Conservation (phyloP, 2,113 vertebrate genomes). For the Leucopsar rothschildi region DNA sequence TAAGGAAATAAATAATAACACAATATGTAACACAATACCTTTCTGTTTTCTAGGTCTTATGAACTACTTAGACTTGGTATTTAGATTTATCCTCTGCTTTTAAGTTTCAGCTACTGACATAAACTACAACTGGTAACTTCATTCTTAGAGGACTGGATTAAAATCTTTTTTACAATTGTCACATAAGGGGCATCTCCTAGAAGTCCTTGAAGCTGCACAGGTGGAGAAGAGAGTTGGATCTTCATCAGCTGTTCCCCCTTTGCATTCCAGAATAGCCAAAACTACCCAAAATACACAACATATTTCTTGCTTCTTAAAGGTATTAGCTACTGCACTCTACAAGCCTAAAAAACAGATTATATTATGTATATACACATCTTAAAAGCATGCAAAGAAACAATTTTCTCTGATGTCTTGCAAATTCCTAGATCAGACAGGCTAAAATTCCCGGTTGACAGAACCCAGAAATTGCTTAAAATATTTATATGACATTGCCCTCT, state of each 20-base stretch:
- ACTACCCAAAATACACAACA: neutral
- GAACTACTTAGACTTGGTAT: neutral
- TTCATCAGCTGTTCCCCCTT: neutral
- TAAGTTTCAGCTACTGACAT: neutral
- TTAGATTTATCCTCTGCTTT: neutral
- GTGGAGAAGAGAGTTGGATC: neutral
- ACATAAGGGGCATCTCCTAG: neutral
- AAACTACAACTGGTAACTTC: neutral
- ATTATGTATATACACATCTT: neutral
- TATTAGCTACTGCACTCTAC: neutral
- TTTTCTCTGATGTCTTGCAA: neutral
- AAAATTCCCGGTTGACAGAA: neutral
- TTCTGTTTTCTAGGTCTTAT: neutral
- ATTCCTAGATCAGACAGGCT: neutral
- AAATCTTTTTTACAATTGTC: neutral
- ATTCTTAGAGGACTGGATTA: neutral
- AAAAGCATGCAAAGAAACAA: neutral
- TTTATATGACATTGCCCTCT: constrained; percentile 74
- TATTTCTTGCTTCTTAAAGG: neutral
- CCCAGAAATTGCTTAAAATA: constrained; percentile 48
- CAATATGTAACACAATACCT: neutral
- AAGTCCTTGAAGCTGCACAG: neutral
- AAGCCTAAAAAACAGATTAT: neutral
- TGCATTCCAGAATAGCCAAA: neutral
- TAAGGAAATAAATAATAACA: neutral